Evolutionary conservation across 2,888 invertebrate genomes (phyloP).

Genomic region (Stenchaetothrips biformis): DNA sequence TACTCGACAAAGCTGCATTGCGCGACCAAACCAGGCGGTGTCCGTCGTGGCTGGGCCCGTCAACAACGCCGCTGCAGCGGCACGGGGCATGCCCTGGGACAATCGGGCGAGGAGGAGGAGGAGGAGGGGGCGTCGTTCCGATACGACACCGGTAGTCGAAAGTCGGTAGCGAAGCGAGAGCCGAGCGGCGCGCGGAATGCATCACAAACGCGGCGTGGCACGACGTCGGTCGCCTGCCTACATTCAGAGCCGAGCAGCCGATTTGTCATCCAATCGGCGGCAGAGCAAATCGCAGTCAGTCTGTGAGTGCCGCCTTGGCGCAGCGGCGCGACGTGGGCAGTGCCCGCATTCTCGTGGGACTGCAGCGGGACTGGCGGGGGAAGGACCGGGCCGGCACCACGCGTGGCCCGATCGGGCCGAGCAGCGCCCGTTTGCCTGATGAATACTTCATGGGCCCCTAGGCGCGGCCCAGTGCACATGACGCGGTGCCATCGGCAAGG

Average conservation of each 20-base stretch:
- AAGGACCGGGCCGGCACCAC: no score
- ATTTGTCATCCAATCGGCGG: no score
- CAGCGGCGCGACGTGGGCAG: background rate
- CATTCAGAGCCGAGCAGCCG: background rate
- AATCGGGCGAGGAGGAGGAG: background rate
- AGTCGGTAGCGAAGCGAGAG: background rate
- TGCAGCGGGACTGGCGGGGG: no score
- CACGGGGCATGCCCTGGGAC: background rate
- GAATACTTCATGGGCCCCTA: background rate
- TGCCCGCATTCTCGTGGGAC: background rate
- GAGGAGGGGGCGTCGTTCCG: background rate
- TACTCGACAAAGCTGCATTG: no score
- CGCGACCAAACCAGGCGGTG: background rate
- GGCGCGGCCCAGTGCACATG: background rate
- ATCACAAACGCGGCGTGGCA: background rate
- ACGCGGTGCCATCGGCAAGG: background rate
- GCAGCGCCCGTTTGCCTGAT: background rate
- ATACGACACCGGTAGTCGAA: background rate
- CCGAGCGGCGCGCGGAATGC: background rate
- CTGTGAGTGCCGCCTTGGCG: no score
- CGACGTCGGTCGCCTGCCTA: background rate
- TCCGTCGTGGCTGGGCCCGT: background rate
- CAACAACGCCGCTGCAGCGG: background rate
- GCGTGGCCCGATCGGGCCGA: no score
- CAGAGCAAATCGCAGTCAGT: no score